Percentiles rank a stretch among this genome's conserved stretches.
Evolutionary conservation across 2,113 vertebrate genomes (phyloP).

Genomic region (Leucoraja erinaceus): DNA sequence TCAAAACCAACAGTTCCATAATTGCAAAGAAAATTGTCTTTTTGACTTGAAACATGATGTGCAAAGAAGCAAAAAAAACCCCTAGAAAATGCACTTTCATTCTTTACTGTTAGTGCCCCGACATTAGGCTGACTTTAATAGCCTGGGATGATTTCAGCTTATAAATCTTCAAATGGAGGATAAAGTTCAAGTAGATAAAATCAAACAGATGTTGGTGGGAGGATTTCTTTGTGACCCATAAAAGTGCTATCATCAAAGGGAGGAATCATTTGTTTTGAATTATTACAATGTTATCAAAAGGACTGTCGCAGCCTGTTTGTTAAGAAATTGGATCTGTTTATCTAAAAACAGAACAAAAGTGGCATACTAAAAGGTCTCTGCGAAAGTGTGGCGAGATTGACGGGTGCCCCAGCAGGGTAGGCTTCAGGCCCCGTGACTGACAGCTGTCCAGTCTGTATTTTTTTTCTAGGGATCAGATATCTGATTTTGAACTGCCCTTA

Average conservation of each 20-base stretch:
- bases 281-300: constrained; percentile 98
- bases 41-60: constrained; percentile 55
- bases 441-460: constrained; percentile 64
- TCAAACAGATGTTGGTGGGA: constrained; percentile 99
- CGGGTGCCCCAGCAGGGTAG: constrained; percentile 59
- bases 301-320: constrained; percentile 88
- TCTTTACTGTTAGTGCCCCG: constrained; percentile 62
- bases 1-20: constrained; percentile 43
- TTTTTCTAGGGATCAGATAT: background rate
- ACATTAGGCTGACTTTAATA: constrained; percentile 85
- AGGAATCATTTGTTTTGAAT: constrained; percentile 99
- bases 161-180: constrained; percentile 94
- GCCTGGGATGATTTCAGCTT: constrained; percentile 83
- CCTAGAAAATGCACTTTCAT: constrained; percentile 60
- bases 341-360: constrained; percentile 88
- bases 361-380: constrained; percentile 69
- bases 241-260: constrained; percentile 98
- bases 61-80: constrained; percentile 56
- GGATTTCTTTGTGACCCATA: constrained; percentile 93
- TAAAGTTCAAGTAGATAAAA: constrained; percentile 99
- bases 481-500: background rate
- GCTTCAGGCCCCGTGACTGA: constrained; percentile 74
- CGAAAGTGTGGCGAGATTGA: constrained; percentile 71
- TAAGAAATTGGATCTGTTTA: constrained; percentile 98
- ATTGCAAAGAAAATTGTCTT: constrained; percentile 43